Conservation (phyloP, 1,140 invertebrate genomes). For the Neomicropteryx cornuta region DNA sequence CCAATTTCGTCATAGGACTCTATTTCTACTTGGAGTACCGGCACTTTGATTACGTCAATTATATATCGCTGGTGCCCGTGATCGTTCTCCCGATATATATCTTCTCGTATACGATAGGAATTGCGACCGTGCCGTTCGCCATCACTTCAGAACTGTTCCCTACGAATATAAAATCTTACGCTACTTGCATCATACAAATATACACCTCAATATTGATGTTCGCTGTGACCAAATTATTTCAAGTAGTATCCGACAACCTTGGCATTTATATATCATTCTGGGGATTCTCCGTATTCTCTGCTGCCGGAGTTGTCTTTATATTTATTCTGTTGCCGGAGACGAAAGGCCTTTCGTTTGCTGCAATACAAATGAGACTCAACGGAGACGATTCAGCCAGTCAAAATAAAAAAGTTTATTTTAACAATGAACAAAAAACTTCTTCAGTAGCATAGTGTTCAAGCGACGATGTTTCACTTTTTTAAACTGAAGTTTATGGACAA, state of each 20-base stretch:
- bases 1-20: slow-evolving; percentile 43
- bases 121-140: slow-evolving; percentile 59
- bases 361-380: slow-evolving; percentile 34
- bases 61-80: slow-evolving; percentile 49
- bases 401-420: no score
- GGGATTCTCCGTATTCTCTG: slow-evolving; percentile 57
- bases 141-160: slow-evolving; percentile 67
- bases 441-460: no score
- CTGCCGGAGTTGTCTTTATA: slow-evolving; percentile 50
- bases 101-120: slow-evolving; percentile 56
- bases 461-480: no score
- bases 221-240: slow-evolving; percentile 61
- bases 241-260: slow-evolving; percentile 47
- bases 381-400: no score
- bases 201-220: slow-evolving; percentile 46
- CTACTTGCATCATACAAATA: slow-evolving; percentile 42
- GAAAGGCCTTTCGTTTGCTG: slow-evolving; percentile 62
- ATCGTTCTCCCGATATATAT: slow-evolving; percentile 57
- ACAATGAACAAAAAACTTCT: no score
- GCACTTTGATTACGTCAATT: slow-evolving; percentile 24
- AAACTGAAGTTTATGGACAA: no score
- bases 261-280: slow-evolving; percentile 59
- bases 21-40: slow-evolving; percentile 46
- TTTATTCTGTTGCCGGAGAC: slow-evolving; percentile 64
- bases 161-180: slow-evolving; percentile 56